These are phyloP conservation scores for Leptopilina boulardi DNA, from an alignment of 1,140 invertebrate species.

Conservation along the genomic window DNA sequence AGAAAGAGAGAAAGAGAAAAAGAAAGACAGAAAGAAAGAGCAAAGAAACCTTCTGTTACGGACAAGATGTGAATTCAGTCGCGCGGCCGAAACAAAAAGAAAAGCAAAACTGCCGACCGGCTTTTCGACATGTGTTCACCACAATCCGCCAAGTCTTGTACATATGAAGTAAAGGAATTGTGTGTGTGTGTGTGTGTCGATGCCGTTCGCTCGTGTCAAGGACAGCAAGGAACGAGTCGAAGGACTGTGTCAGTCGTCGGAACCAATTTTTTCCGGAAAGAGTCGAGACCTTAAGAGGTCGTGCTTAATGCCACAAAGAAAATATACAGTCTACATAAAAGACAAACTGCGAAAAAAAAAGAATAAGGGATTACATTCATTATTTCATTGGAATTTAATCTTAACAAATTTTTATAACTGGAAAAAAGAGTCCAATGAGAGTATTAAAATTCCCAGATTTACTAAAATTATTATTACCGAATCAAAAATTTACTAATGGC, in stretches of 20 bases:
- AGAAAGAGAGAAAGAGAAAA: too few relatives aligned
- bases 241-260: constrained; percentile 63
- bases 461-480: too few relatives aligned
- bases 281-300: constrained; percentile 52
- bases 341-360: not conserved
- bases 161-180: constrained; percentile 57
- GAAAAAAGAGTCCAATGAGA: too few relatives aligned
- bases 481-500: too few relatives aligned
- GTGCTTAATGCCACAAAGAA: constrained; percentile 31
- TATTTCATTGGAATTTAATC: not conserved
- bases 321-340: not conserved
- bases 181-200: constrained; percentile 60
- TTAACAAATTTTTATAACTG: too few relatives aligned
- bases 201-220: constrained; percentile 68
- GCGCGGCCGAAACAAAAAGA: constrained; percentile 50
- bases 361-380: not conserved
- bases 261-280: constrained; percentile 58
- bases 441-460: too few relatives aligned
- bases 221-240: constrained; percentile 66
- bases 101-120: constrained; percentile 57
- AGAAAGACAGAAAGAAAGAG: not conserved
- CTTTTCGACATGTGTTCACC: constrained; percentile 46
- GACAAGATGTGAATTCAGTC: constrained; percentile 53
- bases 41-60: constrained; percentile 33
- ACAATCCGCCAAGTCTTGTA: constrained; percentile 41